A percentile compares a stretch with the other conserved stretches of the same genome.
Evolutionary conservation across 2,888 invertebrate genomes (phyloP).

Genomic region (Oscheius onirici): DNA sequence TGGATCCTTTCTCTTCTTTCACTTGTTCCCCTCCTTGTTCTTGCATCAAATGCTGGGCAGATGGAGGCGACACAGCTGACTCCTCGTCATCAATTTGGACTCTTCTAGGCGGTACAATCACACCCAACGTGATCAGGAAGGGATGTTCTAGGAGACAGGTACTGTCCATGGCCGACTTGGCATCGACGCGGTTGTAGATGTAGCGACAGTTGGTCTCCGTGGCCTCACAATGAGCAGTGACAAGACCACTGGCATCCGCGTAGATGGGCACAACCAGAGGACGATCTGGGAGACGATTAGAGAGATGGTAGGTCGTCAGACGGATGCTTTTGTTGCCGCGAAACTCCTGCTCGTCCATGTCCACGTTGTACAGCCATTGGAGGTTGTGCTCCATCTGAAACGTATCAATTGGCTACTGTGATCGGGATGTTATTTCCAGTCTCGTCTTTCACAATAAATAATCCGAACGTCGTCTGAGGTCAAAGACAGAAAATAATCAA

Average conservation of each 20-base stretch:
- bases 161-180: conserved; percentile 19
- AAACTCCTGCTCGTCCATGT: conserved; percentile 12
- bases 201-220: conserved; percentile 1
- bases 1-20: background rate
- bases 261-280: background rate
- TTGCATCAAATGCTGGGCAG: background rate
- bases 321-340: conserved; percentile 11
- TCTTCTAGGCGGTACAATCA: background rate
- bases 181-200: conserved; percentile 10
- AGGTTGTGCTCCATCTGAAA: conserved; percentile 19
- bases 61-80: background rate
- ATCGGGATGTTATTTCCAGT: no score
- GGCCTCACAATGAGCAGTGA: conserved; percentile 2
- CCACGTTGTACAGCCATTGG: conserved; percentile 15
- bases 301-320: conserved; percentile 8
- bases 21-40: background rate
- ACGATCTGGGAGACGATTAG: background rate
- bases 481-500: no score
- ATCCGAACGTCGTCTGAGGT: no score
- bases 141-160: conserved; percentile 13
- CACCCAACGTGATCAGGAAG: background rate
- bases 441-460: no score
- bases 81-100: background rate
- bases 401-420: background rate
- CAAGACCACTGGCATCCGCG: conserved; percentile 11